Conservation (phyloP, 2,888 invertebrate genomes). For the Allolobophora icterica region DNA sequence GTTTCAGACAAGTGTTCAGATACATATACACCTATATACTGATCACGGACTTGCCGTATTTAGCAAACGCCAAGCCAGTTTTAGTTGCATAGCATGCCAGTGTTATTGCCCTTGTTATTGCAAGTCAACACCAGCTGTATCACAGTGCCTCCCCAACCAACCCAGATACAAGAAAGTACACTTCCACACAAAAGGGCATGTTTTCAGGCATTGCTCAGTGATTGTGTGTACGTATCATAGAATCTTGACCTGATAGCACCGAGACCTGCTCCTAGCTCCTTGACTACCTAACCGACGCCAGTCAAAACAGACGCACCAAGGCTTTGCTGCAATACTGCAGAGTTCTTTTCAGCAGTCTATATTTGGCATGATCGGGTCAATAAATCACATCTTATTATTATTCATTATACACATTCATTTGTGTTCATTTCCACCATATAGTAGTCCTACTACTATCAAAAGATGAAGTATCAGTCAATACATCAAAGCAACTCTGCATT, state of each 20-base stretch:
- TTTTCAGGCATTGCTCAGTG: background rate
- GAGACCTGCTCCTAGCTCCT: background rate
- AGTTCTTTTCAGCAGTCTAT: background rate
- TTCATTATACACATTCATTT: too few relatives aligned
- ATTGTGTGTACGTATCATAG: background rate
- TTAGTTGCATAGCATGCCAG: background rate
- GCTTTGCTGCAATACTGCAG: background rate
- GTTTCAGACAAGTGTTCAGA: background rate
- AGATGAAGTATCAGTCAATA: background rate
- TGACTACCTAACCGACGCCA: background rate
- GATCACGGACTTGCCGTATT: background rate
- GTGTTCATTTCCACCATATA: too few relatives aligned
- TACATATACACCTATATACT: background rate
- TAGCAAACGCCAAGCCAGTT: background rate
- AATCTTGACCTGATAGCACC: background rate
- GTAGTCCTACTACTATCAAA: too few relatives aligned
- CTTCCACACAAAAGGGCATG: background rate
- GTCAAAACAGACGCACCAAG: background rate
- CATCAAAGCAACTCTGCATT: background rate
- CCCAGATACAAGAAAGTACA: background rate
- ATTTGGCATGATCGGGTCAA: too few relatives aligned
- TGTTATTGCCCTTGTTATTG: background rate
- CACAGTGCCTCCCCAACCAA: background rate
- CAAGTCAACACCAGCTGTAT: background rate
- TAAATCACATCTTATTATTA: too few relatives aligned